Conservation (phyloP, 2,113 vertebrate genomes). For the Oreochromis aureus region DNA sequence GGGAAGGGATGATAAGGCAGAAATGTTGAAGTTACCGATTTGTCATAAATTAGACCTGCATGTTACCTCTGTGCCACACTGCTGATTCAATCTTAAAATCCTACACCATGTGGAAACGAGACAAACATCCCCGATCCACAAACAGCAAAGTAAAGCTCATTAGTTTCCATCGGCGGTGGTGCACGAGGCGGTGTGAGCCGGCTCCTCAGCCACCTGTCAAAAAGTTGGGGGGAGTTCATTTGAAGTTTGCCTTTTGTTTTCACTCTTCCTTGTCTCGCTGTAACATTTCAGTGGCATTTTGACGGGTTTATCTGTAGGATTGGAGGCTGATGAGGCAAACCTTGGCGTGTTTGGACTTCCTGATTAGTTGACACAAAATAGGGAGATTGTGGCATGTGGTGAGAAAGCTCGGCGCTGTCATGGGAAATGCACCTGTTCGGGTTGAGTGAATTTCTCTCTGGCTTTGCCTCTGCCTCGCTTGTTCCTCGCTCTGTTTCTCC, state of each 20-base stretch:
- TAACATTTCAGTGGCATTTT: slow-evolving; percentile 27
- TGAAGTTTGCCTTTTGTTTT: slow-evolving; percentile 55
- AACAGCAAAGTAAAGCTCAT: slow-evolving; percentile 44
- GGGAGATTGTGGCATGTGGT: slow-evolving; percentile 27
- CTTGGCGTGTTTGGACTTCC: slow-evolving; percentile 37
- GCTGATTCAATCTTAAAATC: neutral
- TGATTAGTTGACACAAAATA: slow-evolving; percentile 51
- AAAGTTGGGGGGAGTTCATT: slow-evolving; percentile 44
- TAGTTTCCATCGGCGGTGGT: slow-evolving; percentile 33
- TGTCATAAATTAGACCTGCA: neutral
- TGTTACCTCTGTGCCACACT: neutral
- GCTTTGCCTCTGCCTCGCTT: neutral
- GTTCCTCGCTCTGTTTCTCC: neutral
- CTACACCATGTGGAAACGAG: slow-evolving; percentile 1
- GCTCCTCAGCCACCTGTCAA: slow-evolving; percentile 40
- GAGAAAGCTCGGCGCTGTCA: neutral
- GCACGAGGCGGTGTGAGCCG: neutral
- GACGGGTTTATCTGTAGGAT: slow-evolving; percentile 33
- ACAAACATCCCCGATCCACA: slow-evolving; percentile 2
- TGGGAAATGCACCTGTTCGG: slow-evolving; percentile 12
- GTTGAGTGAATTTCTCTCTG: neutral
- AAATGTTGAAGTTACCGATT: neutral
- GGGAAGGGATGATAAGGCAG: neutral
- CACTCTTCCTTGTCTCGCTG: neutral
- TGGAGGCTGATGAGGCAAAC: slow-evolving; percentile 34